Conservation (phyloP, 2,113 vertebrate genomes). For the Dasyornis broadbenti region DNA sequence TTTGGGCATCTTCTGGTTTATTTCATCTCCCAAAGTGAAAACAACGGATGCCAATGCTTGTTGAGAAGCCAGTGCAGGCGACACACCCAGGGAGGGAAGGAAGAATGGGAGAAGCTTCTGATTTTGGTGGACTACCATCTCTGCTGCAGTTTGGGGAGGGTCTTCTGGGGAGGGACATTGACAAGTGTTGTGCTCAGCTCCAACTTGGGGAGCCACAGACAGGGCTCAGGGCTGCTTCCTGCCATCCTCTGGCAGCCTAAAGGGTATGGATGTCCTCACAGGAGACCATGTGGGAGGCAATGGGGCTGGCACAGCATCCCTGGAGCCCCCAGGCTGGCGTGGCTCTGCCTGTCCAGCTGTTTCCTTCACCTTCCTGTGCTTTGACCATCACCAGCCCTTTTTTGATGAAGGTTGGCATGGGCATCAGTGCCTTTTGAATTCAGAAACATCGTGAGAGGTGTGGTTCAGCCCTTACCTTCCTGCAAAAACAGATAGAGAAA, state of each 20-base stretch:
- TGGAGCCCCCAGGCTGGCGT: fast-evolving
- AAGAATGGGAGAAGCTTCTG: not conserved
- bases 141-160: fast-evolving
- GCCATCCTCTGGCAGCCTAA: not conserved
- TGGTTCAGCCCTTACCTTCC: not conserved
- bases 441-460: fast-evolving
- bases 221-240: not conserved
- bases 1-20: not conserved
- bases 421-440: not conserved
- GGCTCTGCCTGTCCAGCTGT: not conserved
- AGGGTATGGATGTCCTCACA: not conserved
- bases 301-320: not conserved
- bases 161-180: not conserved
- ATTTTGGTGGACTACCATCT: not conserved
- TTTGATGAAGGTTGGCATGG: not conserved
- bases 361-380: constrained; percentile 3
- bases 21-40: not conserved
- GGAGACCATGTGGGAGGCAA: fast-evolving
- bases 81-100: not conserved
- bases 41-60: not conserved
- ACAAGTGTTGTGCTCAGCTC: not conserved
- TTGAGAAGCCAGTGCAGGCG: not conserved
- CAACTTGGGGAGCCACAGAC: not conserved
- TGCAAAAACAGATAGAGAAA: not conserved
- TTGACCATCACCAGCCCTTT: not conserved